A percentile compares a stretch with the other conserved stretches of the same genome.
phyloP scores from a whole-genome alignment of 2,797 vertebrate genomes.

The Manis javanica region DNA sequence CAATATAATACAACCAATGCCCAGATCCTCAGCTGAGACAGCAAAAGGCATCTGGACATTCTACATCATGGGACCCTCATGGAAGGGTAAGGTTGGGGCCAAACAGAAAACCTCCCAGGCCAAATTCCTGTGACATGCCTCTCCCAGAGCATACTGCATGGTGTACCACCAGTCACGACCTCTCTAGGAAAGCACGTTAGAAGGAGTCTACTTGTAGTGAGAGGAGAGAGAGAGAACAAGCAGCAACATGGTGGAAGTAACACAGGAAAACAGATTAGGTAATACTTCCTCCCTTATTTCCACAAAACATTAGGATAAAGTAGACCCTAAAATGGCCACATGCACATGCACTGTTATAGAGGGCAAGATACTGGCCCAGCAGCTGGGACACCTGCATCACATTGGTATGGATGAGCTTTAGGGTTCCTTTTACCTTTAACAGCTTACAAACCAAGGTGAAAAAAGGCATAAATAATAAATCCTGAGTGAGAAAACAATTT shows the following conservation, averaged over 20 bases:
- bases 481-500: neutral
- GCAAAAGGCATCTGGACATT: neutral
- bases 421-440: neutral
- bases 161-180: too few species aligned
- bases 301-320: neutral
- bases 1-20: neutral
- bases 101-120: neutral
- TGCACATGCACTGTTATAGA: neutral
- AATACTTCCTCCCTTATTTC: neutral
- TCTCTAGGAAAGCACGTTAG: neutral
- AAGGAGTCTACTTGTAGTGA: neutral
- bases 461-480: neutral
- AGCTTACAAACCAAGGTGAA: neutral
- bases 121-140: neutral
- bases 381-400: neutral
- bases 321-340: neutral
- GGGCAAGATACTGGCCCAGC: neutral
- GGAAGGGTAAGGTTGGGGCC: neutral
- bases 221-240: neutral
- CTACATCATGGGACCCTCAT: neutral
- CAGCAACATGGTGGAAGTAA: neutral
- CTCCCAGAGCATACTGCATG: neutral
- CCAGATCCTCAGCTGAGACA: neutral
- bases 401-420: neutral
- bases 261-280: neutral